Evolutionary conservation across 2,888 invertebrate genomes (phyloP).

Genomic region (Drosophila leonis): DNA sequence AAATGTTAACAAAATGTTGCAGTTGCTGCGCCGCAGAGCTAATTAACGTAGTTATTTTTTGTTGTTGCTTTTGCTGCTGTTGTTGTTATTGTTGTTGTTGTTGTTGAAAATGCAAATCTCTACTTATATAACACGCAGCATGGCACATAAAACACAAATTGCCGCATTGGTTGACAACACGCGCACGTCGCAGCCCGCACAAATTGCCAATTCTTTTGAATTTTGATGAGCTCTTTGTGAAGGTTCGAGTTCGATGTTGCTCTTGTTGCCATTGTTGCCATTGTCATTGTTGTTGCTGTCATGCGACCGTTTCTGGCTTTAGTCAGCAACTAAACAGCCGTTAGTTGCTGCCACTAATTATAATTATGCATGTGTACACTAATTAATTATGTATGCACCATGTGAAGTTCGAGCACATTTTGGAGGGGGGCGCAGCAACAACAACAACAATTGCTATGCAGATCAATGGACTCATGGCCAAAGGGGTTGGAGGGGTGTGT

Average conservation of each 20-base stretch:
- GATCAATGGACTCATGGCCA: background rate
- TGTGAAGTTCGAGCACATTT: slow-evolving; percentile 46
- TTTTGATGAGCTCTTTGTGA: slow-evolving; percentile 62
- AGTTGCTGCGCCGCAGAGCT: slow-evolving; percentile 53
- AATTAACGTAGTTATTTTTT: slow-evolving; percentile 50
- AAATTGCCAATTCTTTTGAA: slow-evolving; percentile 78
- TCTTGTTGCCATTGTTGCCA: slow-evolving; percentile 6
- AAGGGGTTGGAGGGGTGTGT: background rate
- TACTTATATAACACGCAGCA: slow-evolving; percentile 25
- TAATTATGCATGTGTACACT: slow-evolving; percentile 70
- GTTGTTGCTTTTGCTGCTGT: slow-evolving; percentile 28
- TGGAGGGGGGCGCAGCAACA: background rate
- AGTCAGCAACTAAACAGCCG: slow-evolving; percentile 32
- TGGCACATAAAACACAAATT: slow-evolving; percentile 42
- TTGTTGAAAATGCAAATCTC: slow-evolving; percentile 28
- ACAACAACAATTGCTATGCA: background rate
- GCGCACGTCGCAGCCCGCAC: slow-evolving; percentile 41
- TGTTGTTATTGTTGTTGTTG: slow-evolving; percentile 29
- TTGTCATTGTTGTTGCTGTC: slow-evolving; percentile 9
- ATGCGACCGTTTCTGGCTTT: slow-evolving; percentile 27
- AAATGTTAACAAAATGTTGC: slow-evolving; percentile 74
- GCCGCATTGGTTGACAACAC: slow-evolving; percentile 53
- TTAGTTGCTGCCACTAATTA: slow-evolving; percentile 65
- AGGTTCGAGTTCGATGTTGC: slow-evolving; percentile 3
- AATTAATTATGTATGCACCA: slow-evolving; percentile 73